Evolutionary conservation across 2,113 vertebrate genomes (phyloP).

Genomic region (Plecturocebus donacophilus): DNA sequence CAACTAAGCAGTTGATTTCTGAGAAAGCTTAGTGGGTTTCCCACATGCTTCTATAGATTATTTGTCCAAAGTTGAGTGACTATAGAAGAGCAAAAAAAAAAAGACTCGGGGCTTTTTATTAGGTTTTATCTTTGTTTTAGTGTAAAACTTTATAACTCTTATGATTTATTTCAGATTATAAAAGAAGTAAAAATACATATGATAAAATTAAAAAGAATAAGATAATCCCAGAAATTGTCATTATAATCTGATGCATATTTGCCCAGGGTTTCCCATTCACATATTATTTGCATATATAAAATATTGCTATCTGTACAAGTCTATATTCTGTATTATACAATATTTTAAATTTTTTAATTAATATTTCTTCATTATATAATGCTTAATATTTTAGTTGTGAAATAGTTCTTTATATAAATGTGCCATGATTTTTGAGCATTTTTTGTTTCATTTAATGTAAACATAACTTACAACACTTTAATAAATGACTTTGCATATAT

Average conservation of each 20-base stretch:
- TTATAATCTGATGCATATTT: not conserved
- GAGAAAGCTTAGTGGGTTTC: not conserved
- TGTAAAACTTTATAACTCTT: not conserved
- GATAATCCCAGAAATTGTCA: not conserved
- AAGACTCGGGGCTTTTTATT: not conserved
- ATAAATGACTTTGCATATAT: not conserved
- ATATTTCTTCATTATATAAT: not conserved
- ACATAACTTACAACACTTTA: not conserved
- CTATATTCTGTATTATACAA: not conserved
- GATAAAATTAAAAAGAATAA: not conserved
- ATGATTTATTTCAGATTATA: not conserved
- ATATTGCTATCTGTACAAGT: not conserved
- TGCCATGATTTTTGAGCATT: not conserved
- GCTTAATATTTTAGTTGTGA: not conserved
- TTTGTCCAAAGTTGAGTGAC: not conserved
- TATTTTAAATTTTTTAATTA: not conserved
- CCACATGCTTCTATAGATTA: not conserved
- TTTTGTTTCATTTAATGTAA: not conserved
- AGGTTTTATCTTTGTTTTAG: not conserved
- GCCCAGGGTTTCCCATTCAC: not conserved
- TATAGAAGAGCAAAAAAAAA: not conserved
- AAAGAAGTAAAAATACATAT: conserved; percentile 19
- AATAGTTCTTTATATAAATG: not conserved
- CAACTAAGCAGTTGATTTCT: conserved; percentile 11
- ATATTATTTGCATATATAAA: not conserved